Evolutionary conservation across 2,888 invertebrate genomes (phyloP).

Genomic region (Physocephala rufipes): DNA sequence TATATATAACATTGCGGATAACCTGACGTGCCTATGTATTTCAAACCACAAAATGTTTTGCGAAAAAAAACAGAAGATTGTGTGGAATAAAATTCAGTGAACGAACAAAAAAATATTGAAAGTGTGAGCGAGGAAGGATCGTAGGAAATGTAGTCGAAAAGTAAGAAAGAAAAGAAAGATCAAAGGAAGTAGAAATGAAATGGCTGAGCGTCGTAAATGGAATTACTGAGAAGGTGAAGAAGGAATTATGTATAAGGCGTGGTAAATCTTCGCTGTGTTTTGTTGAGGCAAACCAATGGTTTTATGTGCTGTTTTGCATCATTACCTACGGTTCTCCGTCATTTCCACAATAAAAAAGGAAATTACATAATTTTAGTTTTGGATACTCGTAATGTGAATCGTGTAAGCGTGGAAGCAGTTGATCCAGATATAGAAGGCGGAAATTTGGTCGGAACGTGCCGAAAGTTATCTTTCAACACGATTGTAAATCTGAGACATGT

Average conservation of each 20-base stretch:
- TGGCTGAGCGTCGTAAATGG: no score
- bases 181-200: conserved; percentile 7
- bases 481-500: background rate
- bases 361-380: no score
- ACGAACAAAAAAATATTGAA: no score
- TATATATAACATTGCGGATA: conserved; percentile 85
- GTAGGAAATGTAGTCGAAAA: background rate
- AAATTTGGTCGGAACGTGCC: conserved; percentile 4
- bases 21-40: conserved; percentile 76
- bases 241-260: no score
- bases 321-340: no score
- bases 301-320: no score
- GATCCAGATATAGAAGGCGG: background rate
- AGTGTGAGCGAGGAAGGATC: no score
- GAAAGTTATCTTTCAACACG: conserved; percentile 1
- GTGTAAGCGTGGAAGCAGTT: background rate
- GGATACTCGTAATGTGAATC: no score
- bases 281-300: no score
- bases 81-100: conserved; percentile 23
- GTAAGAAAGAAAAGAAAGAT: conserved; percentile 12
- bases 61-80: conserved; percentile 45
- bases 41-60: conserved; percentile 62
- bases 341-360: no score
- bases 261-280: no score
- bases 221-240: no score